Conservation (phyloP, 2,888 invertebrate genomes). For the Bombyx huttoni region DNA sequence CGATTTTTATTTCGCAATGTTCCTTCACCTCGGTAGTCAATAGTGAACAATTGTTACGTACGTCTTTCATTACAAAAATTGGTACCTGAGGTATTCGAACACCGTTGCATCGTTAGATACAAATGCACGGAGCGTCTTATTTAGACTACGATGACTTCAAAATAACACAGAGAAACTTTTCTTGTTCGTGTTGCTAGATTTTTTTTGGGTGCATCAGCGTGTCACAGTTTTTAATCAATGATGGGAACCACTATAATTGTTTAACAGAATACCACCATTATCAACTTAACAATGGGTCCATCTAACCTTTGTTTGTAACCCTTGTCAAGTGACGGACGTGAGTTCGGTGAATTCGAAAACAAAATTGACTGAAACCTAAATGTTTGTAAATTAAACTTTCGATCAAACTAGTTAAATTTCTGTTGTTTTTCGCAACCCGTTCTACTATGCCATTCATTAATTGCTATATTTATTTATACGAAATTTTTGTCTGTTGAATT, state of each 20-base stretch:
- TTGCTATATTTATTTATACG: not conserved
- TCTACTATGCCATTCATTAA: not conserved
- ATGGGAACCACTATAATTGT: constrained; percentile 3
- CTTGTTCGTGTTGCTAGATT: too few relatives aligned
- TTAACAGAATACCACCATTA: constrained; percentile 1
- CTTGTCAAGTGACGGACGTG: constrained; percentile 4
- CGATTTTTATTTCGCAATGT: too few relatives aligned
- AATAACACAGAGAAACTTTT: too few relatives aligned
- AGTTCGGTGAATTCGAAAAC: constrained; percentile 1
- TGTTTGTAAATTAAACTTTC: constrained; percentile 2
- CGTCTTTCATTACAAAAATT: too few relatives aligned
- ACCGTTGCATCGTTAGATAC: too few relatives aligned
- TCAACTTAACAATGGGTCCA: constrained; percentile 1
- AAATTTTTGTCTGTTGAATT: too few relatives aligned
- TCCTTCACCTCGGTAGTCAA: too few relatives aligned
- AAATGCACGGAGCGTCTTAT: too few relatives aligned
- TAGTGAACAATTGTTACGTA: too few relatives aligned
- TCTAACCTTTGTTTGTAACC: constrained; percentile 2
- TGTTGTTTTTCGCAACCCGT: not conserved
- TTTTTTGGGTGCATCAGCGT: too few relatives aligned
- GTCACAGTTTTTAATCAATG: not conserved
- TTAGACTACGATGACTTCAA: too few relatives aligned
- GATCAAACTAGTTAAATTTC: constrained; percentile 2
- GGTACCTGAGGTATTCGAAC: too few relatives aligned
- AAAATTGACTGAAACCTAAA: constrained; percentile 3